Percentiles rank a stretch among this genome's conserved stretches.
Conservation (phyloP, 2,888 invertebrate genomes). For the Caenorhabditis plicata region DNA sequence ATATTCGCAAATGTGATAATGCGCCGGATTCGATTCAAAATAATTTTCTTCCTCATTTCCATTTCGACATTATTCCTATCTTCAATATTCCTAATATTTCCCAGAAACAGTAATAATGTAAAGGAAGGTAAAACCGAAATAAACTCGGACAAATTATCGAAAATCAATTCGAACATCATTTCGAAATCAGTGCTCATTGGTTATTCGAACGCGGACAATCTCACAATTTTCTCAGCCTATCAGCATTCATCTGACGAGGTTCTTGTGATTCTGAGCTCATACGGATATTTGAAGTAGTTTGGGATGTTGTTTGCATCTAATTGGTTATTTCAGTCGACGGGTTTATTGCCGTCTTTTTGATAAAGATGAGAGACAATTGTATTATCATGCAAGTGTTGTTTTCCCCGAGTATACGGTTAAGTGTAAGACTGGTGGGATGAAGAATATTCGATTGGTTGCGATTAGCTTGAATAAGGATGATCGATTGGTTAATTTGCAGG, state of each 20-base stretch:
- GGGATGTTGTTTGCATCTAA: not conserved
- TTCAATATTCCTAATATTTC: no score
- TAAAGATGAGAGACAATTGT: slow-evolving; percentile 8
- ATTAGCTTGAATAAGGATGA: slow-evolving; percentile 25
- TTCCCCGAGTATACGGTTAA: slow-evolving; percentile 38
- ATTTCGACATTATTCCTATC: no score
- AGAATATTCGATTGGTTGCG: slow-evolving; percentile 12
- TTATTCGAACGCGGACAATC: slow-evolving; percentile 23
- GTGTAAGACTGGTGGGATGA: slow-evolving; percentile 7
- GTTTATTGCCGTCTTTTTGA: slow-evolving; percentile 40
- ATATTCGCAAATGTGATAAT: no score
- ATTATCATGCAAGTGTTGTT: slow-evolving; percentile 10
- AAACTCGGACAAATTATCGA: no score
- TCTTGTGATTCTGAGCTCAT: slow-evolving; percentile 29
- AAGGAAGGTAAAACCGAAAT: no score
- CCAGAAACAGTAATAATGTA: no score
- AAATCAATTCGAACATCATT: slow-evolving; percentile 12
- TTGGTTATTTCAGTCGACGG: slow-evolving; percentile 30
- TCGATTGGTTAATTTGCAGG: slow-evolving; percentile 9
- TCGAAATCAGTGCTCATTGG: slow-evolving; percentile 31
- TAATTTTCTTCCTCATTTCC: no score
- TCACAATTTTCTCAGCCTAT: slow-evolving; percentile 29
- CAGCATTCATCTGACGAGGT: slow-evolving; percentile 4
- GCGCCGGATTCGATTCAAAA: no score
- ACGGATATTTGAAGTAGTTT: slow-evolving; percentile 39